Conservation (phyloP, 2,888 invertebrate genomes). For the Diachrysia chrysitis region DNA sequence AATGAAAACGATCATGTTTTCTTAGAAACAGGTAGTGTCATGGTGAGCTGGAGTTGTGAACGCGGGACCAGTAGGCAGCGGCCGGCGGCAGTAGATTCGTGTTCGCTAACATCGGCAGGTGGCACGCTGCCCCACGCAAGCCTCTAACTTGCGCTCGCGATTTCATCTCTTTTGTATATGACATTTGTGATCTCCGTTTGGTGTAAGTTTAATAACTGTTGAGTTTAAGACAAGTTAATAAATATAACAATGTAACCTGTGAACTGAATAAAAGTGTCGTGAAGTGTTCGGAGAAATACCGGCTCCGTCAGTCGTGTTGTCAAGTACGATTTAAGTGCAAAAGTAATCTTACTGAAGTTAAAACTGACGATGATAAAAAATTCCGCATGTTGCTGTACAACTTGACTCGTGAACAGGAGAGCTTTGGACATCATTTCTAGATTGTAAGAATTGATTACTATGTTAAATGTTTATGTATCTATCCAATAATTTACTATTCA, state of each 20-base stretch:
- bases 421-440: constrained; percentile 62
- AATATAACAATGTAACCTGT: constrained; percentile 69
- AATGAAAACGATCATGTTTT: constrained; percentile 16
- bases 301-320: constrained; percentile 78
- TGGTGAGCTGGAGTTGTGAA: constrained; percentile 74
- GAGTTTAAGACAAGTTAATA: constrained; percentile 61
- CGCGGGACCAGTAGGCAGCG: constrained; percentile 76
- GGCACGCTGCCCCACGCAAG: constrained; percentile 72
- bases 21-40: constrained; percentile 42
- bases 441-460: constrained; percentile 61
- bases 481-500: not conserved
- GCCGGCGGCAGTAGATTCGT: constrained; percentile 83
- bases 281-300: constrained; percentile 83
- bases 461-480: constrained; percentile 29
- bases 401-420: constrained; percentile 63
- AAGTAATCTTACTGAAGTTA: constrained; percentile 72
- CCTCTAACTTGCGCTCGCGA: constrained; percentile 82
- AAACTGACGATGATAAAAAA: constrained; percentile 75
- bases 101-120: constrained; percentile 83
- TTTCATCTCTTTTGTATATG: constrained; percentile 81
- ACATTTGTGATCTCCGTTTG: constrained; percentile 74
- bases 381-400: constrained; percentile 72
- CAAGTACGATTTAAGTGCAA: constrained; percentile 84
- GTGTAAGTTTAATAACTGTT: constrained; percentile 60
- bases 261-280: constrained; percentile 79